A percentile compares a stretch with the other conserved stretches of the same genome.
These are phyloP conservation scores for Patella depressa DNA, from an alignment of 2,888 invertebrate genomes.

Conservation along the genomic window DNA sequence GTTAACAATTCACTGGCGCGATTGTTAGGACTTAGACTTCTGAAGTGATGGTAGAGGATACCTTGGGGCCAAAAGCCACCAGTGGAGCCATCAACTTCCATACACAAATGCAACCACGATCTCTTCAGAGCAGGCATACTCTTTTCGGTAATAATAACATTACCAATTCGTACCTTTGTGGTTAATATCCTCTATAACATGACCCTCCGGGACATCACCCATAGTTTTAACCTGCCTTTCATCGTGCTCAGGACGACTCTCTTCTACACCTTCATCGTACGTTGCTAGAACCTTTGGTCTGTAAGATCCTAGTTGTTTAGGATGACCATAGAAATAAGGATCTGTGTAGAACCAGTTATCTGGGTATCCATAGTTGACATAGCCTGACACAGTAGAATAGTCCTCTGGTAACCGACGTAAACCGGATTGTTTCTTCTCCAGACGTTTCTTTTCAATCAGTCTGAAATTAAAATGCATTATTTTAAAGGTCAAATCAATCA, in stretches of 20 bases:
- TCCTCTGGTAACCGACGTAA: background rate
- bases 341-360: background rate
- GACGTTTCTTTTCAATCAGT: background rate
- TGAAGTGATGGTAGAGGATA: no score
- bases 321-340: background rate
- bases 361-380: background rate
- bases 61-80: no score
- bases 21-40: no score
- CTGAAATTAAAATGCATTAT: background rate
- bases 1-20: no score
- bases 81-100: no score
- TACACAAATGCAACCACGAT: no score
- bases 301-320: background rate
- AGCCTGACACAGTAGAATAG: conserved; percentile 1
- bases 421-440: background rate
- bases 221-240: background rate
- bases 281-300: background rate
- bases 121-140: no score
- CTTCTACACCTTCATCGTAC: background rate
- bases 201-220: background rate
- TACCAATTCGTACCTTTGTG: background rate
- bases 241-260: background rate
- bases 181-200: background rate
- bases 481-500: no score
- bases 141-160: background rate